phyloP scores from a whole-genome alignment of 1,140 invertebrate species.

The Oreohelix idahoensis region DNA sequence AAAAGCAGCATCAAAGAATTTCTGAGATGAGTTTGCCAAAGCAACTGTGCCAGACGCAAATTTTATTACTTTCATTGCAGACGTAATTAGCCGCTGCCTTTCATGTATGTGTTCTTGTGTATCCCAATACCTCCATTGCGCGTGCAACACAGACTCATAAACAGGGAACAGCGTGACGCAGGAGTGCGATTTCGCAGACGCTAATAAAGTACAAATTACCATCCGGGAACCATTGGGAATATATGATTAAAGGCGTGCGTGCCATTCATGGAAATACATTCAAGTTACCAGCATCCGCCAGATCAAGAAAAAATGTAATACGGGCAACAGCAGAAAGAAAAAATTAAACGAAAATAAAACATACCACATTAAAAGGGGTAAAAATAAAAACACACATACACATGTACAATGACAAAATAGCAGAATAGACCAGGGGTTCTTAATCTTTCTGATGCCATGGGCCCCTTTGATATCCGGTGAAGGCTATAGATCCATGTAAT shows the following conservation, averaged over 20 bases:
- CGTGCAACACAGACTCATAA: not conserved
- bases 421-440: too few relatives aligned
- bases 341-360: too few relatives aligned
- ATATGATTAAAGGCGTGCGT: not conserved
- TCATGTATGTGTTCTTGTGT: not conserved
- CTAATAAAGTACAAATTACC: not conserved
- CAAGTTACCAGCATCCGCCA: not conserved
- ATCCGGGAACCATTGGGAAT: not conserved
- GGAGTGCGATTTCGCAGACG: not conserved
- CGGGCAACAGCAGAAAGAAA: too few relatives aligned
- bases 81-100: not conserved
- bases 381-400: too few relatives aligned
- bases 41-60: not conserved
- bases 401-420: too few relatives aligned
- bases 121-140: not conserved
- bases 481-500: too few relatives aligned
- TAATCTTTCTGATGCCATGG: too few relatives aligned
- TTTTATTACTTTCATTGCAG: slow-evolving; percentile 4
- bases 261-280: not conserved
- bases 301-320: too few relatives aligned
- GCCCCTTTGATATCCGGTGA: too few relatives aligned
- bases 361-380: too few relatives aligned
- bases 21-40: not conserved
- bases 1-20: not conserved
- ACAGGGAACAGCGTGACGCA: not conserved